Evolutionary conservation across 2,888 invertebrate species (phyloP), one percentile per base, ranked within the genome.

Genomic region (Piscicola geometra): DNA sequence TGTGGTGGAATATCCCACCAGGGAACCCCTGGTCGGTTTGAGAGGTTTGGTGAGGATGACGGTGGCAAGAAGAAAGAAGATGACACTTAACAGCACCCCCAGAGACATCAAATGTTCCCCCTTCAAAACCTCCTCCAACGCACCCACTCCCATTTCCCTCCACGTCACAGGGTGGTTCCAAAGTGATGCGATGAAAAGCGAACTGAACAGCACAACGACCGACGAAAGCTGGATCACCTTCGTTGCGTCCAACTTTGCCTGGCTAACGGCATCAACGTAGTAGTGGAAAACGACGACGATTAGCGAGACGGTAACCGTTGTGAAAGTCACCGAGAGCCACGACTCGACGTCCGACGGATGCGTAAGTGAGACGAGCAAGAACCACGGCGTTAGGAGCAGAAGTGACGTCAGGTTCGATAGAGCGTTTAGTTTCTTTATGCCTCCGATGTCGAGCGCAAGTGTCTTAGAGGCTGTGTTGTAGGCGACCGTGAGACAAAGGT

Each of bases 401-500:
- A 86, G 82, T 5, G 87, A 87, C 3, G 84, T 78, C 9, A 87
- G 79, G 0, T 86, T 85, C 0, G 87, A 86, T 47, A 88, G 81
- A 0, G 88, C 85, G 81, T 88, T 86, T 0, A 88, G 84, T 69
- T 87, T 81, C 80, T 87, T 87, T 3, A 85, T 82, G 1, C 88
- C 88, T n/a, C 88, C 88, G 36, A 88, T 83, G 80, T 88, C 88
- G 0, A 87, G 85, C 2, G 87, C 86, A 36, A 87, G 79, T 71
- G 85, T 86, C 79, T 86, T 85, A 3, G 85, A 81, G 0, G 85
- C 85, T 73, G 83, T 84, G 79, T 85, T 86, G 79, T 85, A 86
- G 32, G 85, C 84, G 18, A 85, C 85, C 75, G 86, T 83, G 25
- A 87, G 81, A 78, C 86, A 83, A 25, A 87, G 80, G 0, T 87